These are phyloP conservation scores for Sula dactylatra DNA, from an alignment of 2,113 vertebrate genomes.

Conservation along the genomic window DNA sequence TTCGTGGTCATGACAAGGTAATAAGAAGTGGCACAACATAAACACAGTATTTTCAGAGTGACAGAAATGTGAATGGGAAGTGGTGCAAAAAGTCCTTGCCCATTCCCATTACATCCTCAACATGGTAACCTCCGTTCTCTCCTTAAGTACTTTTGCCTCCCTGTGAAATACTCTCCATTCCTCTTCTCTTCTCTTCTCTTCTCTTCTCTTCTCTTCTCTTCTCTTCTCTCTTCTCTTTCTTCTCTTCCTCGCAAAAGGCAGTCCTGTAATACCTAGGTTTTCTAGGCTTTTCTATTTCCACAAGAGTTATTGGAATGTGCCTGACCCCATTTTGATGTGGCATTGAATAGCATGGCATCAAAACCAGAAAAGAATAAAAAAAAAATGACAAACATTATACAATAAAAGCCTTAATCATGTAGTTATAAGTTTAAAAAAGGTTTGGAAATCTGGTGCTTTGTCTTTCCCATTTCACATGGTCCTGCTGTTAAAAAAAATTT, in stretches of 20 bases:
- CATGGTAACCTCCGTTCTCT: not conserved
- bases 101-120: not conserved
- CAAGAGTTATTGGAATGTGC: not conserved
- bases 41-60: not conserved
- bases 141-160: not conserved
- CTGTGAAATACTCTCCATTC: not conserved
- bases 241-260: not conserved
- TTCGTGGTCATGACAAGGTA: not conserved
- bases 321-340: not conserved
- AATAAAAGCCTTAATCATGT: not conserved
- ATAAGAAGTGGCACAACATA: not conserved
- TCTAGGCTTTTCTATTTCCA: not conserved
- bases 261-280: not conserved
- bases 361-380: not conserved
- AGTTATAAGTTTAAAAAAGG: constrained; percentile 16
- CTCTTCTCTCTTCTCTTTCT: not conserved
- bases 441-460: constrained; percentile 33
- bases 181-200: not conserved
- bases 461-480: constrained; percentile 42
- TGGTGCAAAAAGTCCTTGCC: not conserved
- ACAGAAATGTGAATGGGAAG: not conserved
- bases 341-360: not conserved
- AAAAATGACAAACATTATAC: not conserved
- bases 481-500: constrained; percentile 41
- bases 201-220: not conserved